Evolutionary conservation across 2,797 vertebrate genomes (phyloP).

Genomic region (Caiman crocodilus): DNA sequence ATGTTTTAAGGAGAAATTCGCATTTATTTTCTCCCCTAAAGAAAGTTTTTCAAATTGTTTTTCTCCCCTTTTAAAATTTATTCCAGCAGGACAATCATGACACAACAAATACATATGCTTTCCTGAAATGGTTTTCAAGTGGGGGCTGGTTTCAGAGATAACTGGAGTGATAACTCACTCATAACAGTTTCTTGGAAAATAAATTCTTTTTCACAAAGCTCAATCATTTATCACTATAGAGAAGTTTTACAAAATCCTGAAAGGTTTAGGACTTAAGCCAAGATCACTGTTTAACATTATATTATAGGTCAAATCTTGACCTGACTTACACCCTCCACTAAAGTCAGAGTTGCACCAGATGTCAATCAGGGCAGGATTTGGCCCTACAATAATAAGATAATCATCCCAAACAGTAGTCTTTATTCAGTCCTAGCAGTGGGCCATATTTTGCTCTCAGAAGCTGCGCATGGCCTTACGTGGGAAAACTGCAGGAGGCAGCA

Average conservation of each 20-base stretch:
- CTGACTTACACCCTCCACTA: constrained; percentile 9
- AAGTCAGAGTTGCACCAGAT: constrained; percentile 31
- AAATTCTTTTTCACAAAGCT: constrained; percentile 32
- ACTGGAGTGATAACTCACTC: constrained; percentile 2
- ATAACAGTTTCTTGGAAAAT: not conserved
- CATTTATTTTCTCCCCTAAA: not conserved
- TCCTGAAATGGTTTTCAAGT: constrained; percentile 10
- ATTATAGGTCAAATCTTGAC: constrained; percentile 33
- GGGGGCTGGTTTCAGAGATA: constrained; percentile 1
- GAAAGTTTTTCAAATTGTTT: not conserved
- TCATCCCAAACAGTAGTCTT: not conserved
- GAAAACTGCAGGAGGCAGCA: constrained; percentile 20
- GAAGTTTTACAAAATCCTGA: constrained; percentile 31
- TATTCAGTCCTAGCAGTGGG: not conserved
- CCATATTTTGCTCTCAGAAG: constrained; percentile 3
- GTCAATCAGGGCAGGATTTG: constrained; percentile 1
- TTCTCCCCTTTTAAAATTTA: not conserved
- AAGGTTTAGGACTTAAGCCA: constrained; percentile 27
- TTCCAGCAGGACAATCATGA: not conserved
- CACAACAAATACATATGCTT: not conserved
- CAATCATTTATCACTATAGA: constrained; percentile 25
- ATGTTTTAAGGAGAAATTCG: constrained; percentile 73
- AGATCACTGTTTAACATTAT: constrained; percentile 35
- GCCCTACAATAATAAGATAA: not conserved
- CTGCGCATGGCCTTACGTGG: not conserved